A percentile compares a stretch with the other conserved stretches of the same genome.
Evolutionary conservation across 1,140 invertebrate genomes (phyloP).

Genomic region (Procambarus virginalis): DNA sequence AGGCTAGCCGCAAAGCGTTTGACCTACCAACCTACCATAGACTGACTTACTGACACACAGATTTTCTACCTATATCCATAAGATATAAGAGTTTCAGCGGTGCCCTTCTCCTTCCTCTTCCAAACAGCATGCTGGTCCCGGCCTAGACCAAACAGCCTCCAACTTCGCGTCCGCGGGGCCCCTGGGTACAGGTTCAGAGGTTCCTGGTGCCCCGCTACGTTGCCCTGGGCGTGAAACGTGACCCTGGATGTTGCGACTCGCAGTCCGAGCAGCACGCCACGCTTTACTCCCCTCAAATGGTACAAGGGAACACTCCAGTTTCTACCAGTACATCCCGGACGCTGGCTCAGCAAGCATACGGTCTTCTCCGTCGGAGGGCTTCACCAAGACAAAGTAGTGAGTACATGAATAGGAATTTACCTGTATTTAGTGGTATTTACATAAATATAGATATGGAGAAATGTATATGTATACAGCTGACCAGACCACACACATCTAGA

Average conservation of each 20-base stretch:
- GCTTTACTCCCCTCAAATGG: conserved; percentile 60
- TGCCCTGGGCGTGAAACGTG: conserved; percentile 33
- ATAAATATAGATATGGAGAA: too few species aligned
- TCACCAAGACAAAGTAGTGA: conserved; percentile 40
- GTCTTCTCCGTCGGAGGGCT: conserved; percentile 38
- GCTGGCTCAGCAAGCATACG: not conserved
- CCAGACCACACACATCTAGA: too few species aligned
- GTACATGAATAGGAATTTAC: not conserved
- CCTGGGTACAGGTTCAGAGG: conserved; percentile 40
- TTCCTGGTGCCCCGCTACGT: conserved; percentile 45
- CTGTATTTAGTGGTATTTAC: too few species aligned
- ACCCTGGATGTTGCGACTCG: conserved; percentile 51
- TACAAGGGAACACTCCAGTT: conserved; percentile 62
- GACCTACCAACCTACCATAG: too few species aligned
- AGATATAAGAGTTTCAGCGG: too few species aligned
- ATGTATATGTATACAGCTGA: too few species aligned
- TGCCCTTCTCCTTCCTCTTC: not conserved
- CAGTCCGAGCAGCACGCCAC: conserved; percentile 36
- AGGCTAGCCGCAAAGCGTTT: too few species aligned
- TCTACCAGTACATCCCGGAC: conserved; percentile 58
- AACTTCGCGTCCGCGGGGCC: not conserved
- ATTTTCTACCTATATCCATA: too few species aligned
- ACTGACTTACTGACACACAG: too few species aligned
- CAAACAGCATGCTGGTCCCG: conserved; percentile 16
- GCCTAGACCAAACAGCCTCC: not conserved